phyloP scores from a whole-genome alignment of 2,797 vertebrate species.

The Pantherophis alleghaniensis region DNA sequence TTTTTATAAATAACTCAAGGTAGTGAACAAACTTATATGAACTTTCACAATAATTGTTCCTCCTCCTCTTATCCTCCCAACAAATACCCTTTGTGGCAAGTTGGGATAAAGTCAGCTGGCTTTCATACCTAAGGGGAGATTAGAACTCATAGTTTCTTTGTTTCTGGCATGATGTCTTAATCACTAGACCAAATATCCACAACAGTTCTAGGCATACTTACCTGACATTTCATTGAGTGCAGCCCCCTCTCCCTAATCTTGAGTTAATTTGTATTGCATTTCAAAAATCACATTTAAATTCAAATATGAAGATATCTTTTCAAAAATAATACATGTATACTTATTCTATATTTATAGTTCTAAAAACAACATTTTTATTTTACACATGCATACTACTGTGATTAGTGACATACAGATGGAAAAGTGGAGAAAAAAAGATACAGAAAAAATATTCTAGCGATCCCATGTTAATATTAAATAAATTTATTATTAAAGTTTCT shows the following conservation, averaged over 20 bases:
- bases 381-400: not conserved
- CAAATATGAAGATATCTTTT: not conserved
- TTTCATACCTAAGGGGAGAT: not conserved
- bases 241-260: not conserved
- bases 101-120: not conserved
- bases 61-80: not conserved
- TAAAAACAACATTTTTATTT: not conserved
- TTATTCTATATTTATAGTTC: not conserved
- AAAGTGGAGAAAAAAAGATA: not conserved
- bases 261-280: not conserved
- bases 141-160: not conserved
- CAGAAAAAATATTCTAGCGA: not conserved
- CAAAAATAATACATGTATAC: not conserved
- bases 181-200: not conserved
- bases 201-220: not conserved
- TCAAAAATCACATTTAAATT: not conserved
- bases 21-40: not conserved
- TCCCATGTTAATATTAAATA: not conserved
- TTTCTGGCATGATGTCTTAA: not conserved
- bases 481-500: not conserved
- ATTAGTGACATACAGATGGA: not conserved
- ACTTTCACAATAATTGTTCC: not conserved
- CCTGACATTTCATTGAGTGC: not conserved
- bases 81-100: not conserved
- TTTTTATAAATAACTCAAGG: not conserved